phyloP scores from a whole-genome alignment of 2,888 invertebrate species.

The Globia sparganii region DNA sequence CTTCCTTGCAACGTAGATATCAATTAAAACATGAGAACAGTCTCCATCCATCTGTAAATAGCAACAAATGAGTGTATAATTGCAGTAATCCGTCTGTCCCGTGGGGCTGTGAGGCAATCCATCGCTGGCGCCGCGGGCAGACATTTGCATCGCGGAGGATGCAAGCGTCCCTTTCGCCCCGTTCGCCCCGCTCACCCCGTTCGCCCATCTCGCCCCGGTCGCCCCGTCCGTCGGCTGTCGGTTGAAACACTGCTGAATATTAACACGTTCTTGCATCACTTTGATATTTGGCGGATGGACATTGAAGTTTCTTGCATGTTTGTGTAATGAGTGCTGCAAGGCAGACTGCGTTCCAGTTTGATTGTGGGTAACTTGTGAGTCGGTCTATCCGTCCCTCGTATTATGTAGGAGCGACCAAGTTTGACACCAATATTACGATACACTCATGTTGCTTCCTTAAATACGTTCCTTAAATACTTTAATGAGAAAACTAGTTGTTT shows the following conservation, averaged over 20 bases:
- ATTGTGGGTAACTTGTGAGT: slow-evolving; percentile 3
- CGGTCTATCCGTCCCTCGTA: neutral
- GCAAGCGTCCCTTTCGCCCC: neutral
- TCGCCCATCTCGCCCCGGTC: neutral
- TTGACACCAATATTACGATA: neutral
- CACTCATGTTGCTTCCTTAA: neutral
- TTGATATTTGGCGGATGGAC: slow-evolving; percentile 62
- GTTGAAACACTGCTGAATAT: slow-evolving; percentile 61
- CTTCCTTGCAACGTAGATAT: slow-evolving; percentile 50
- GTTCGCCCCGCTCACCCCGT: neutral
- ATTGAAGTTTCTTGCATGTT: slow-evolving; percentile 52
- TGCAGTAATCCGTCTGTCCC: slow-evolving; percentile 66
- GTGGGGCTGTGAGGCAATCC: slow-evolving; percentile 62
- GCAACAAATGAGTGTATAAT: slow-evolving; percentile 67
- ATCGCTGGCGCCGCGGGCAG: slow-evolving; percentile 61
- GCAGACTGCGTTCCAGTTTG: neutral
- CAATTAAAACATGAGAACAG: slow-evolving; percentile 61
- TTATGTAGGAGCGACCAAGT: neutral
- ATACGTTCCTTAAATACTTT: no score
- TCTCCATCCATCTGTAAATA: slow-evolving; percentile 61
- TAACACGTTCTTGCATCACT: slow-evolving; percentile 62
- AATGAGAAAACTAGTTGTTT: no score
- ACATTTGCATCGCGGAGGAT: slow-evolving; percentile 61
- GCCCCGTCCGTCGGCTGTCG: neutral
- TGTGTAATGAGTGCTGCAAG: slow-evolving; percentile 29